Conservation (phyloP, 2,888 invertebrate species). For the Tigriopus californicus region DNA sequence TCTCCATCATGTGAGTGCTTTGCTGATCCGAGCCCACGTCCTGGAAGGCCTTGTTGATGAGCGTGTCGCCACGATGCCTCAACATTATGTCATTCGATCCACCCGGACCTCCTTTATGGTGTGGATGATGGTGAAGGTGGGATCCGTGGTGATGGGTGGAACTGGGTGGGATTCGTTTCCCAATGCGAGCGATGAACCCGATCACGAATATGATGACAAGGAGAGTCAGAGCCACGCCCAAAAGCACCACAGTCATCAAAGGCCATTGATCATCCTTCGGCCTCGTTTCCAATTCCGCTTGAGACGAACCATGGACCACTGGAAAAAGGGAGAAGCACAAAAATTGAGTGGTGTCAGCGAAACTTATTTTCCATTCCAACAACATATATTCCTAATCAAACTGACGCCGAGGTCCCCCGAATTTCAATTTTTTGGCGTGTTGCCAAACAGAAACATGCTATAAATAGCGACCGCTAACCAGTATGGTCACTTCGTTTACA, state of each 20-base stretch:
- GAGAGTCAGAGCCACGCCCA: background rate
- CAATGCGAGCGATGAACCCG: background rate
- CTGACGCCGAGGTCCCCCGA: no score
- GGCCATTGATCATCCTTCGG: constrained; percentile 1
- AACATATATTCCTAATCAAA: no score
- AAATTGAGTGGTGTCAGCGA: no score
- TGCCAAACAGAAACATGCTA: no score
- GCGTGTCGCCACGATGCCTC: background rate
- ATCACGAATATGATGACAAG: constrained; percentile 6
- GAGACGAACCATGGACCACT: background rate
- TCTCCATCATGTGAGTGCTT: background rate
- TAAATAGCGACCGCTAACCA: no score
- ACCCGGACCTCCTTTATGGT: background rate
- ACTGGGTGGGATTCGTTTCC: background rate
- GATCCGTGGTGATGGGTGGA: background rate
- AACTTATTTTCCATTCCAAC: no score
- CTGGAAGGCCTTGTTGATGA: background rate
- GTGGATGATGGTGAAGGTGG: background rate
- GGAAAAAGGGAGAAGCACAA: background rate
- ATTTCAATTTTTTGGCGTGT: no score
- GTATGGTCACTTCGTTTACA: no score
- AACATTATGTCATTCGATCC: background rate
- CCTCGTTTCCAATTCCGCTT: background rate
- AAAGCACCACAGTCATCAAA: background rate
- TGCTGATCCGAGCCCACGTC: background rate